These are phyloP conservation scores for Bubo blakistoni DNA, from an alignment of 2,113 vertebrate species.

Conservation along the genomic window DNA sequence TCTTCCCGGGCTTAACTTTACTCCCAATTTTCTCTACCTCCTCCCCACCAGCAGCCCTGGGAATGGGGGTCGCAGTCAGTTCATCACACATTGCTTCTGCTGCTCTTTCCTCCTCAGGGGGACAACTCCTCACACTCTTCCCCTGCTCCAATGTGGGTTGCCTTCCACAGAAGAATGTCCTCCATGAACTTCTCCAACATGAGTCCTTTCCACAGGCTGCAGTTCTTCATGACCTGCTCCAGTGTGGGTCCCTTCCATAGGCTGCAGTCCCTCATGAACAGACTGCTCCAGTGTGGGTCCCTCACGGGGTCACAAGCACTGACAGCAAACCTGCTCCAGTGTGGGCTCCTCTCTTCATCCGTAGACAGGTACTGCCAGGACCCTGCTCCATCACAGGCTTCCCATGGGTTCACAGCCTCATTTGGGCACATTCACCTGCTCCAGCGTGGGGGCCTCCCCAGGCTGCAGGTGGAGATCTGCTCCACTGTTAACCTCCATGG, in stretches of 20 bases:
- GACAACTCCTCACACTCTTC: background rate
- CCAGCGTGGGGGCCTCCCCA: accelerated
- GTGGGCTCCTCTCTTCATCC: background rate
- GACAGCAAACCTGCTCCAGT: background rate
- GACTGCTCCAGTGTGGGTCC: background rate
- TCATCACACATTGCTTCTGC: background rate
- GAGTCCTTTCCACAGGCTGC: background rate
- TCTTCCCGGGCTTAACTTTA: background rate
- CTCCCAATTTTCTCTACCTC: background rate
- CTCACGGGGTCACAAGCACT: background rate
- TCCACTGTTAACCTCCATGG: too few relatives aligned
- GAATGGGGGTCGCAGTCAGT: too few relatives aligned
- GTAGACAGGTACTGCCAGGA: background rate
- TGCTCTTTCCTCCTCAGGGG: background rate
- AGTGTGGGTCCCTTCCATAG: background rate
- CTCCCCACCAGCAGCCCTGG: accelerated
- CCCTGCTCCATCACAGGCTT: background rate
- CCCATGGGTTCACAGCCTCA: background rate
- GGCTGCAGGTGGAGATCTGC: background rate
- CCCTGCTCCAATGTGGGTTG: background rate
- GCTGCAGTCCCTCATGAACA: background rate
- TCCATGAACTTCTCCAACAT: background rate
- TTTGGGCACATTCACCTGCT: background rate
- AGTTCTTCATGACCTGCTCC: background rate
- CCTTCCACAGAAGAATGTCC: too few relatives aligned